Conservation (phyloP, 2,113 vertebrate species). For the Pterocles orientalis region DNA sequence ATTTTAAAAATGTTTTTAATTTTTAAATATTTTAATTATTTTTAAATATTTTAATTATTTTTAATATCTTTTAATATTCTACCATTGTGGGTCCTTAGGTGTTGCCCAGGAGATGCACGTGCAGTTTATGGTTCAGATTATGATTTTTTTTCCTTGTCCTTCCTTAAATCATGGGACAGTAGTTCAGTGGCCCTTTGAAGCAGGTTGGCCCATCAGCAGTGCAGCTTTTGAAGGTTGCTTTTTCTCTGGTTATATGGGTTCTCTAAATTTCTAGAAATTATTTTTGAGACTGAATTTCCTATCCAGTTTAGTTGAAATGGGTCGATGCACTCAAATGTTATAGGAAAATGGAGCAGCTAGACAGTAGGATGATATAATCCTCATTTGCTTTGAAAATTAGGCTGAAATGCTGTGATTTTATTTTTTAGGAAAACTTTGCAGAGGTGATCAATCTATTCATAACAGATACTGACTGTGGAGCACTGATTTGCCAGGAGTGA, state of each 20-base stretch:
- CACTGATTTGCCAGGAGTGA: not conserved
- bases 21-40: too few relatives aligned
- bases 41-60: too few relatives aligned
- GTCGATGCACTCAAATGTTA: not conserved
- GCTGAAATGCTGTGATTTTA: not conserved
- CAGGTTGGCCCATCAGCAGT: not conserved
- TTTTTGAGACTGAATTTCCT: not conserved
- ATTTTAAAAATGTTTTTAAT: too few relatives aligned
- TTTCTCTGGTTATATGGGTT: not conserved
- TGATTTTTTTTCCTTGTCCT: not conserved
- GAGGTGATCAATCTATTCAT: not conserved
- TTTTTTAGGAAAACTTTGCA: not conserved
- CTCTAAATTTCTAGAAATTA: not conserved
- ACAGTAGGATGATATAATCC: not conserved
- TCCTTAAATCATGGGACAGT: not conserved
- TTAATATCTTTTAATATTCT: not conserved
- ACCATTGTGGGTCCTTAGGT: not conserved
- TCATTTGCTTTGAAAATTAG: not conserved
- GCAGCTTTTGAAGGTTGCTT: not conserved
- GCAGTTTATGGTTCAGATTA: not conserved
- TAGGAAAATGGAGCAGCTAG: not conserved
- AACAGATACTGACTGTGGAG: not conserved
- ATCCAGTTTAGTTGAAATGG: not conserved
- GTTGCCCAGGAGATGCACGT: not conserved
- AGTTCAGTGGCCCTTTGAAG: not conserved